phyloP scores from a whole-genome alignment of 2,797 vertebrate species.

The Centroberyx gerrardi region DNA sequence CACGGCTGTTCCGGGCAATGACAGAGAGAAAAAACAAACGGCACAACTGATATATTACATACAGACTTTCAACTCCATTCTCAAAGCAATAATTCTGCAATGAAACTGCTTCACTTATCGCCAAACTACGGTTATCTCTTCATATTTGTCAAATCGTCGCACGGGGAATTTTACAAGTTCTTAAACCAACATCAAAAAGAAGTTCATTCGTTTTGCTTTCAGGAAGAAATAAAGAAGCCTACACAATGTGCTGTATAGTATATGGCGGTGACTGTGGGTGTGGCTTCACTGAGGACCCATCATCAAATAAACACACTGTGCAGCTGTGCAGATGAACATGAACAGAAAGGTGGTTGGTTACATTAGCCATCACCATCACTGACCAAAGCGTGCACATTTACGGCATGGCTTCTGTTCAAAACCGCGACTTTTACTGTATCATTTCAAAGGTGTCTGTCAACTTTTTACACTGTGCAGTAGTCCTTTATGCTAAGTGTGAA shows the following conservation, averaged over 20 bases:
- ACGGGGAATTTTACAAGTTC: not conserved
- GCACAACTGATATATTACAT: constrained; percentile 84
- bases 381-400: constrained; percentile 45
- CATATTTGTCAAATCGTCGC: constrained; percentile 56
- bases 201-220: constrained; percentile 37
- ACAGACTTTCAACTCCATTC: constrained; percentile 78
- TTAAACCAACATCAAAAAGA: constrained; percentile 11
- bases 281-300: constrained; percentile 38
- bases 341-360: constrained; percentile 50
- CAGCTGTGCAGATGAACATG: constrained; percentile 47
- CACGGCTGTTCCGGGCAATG: constrained; percentile 86
- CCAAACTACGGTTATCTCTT: constrained; percentile 66
- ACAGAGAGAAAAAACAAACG: constrained; percentile 83
- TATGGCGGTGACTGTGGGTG: constrained; percentile 20
- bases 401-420: constrained; percentile 70
- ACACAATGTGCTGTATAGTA: constrained; percentile 2
- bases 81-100: constrained; percentile 75
- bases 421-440: constrained; percentile 71
- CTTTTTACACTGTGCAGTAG: constrained; percentile 78
- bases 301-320: constrained; percentile 34
- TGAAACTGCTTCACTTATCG: constrained; percentile 72
- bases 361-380: constrained; percentile 50
- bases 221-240: constrained; percentile 36
- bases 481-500: constrained; percentile 77
- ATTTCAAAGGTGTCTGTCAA: constrained; percentile 73